Conservation (phyloP, 2,888 invertebrate genomes). For the Elegia similella region DNA sequence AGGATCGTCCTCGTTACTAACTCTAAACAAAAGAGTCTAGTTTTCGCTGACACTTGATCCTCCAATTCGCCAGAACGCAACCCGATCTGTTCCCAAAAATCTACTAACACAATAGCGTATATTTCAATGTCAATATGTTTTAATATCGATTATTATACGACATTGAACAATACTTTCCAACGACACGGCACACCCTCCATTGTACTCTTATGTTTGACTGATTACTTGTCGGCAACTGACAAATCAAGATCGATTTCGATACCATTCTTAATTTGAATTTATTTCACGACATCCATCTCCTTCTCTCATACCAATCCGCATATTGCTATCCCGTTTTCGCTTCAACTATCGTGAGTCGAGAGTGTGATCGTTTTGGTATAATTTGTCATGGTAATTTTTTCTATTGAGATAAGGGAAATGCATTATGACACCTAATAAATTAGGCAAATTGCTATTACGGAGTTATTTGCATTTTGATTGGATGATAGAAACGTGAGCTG, state of each 20-base stretch:
- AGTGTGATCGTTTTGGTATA: slow-evolving; percentile 47
- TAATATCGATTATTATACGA: slow-evolving; percentile 53
- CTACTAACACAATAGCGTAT: slow-evolving; percentile 21
- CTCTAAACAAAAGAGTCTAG: background rate
- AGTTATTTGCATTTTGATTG: slow-evolving; percentile 30
- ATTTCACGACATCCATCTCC: slow-evolving; percentile 30
- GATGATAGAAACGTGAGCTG: background rate
- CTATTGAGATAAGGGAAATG: slow-evolving; percentile 58
- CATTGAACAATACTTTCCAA: slow-evolving; percentile 50
- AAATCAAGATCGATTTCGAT: slow-evolving; percentile 75
- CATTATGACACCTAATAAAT: slow-evolving; percentile 63
- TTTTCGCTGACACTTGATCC: slow-evolving; percentile 5
- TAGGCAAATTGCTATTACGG: slow-evolving; percentile 45
- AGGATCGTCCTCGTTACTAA: background rate
- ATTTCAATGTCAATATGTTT: slow-evolving; percentile 63
- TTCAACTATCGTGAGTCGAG: slow-evolving; percentile 31
- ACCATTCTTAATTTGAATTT: slow-evolving; percentile 66
- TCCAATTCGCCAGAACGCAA: slow-evolving; percentile 13
- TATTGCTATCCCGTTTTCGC: slow-evolving; percentile 36
- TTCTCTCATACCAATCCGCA: slow-evolving; percentile 31
- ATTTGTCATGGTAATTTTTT: slow-evolving; percentile 69
- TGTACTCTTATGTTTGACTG: slow-evolving; percentile 58
- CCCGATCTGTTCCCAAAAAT: slow-evolving; percentile 19
- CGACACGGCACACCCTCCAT: slow-evolving; percentile 54
- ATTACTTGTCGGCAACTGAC: slow-evolving; percentile 72